These are phyloP conservation scores for Coptotermes formosanus DNA, from an alignment of 1,140 invertebrate genomes.

Conservation along the genomic window DNA sequence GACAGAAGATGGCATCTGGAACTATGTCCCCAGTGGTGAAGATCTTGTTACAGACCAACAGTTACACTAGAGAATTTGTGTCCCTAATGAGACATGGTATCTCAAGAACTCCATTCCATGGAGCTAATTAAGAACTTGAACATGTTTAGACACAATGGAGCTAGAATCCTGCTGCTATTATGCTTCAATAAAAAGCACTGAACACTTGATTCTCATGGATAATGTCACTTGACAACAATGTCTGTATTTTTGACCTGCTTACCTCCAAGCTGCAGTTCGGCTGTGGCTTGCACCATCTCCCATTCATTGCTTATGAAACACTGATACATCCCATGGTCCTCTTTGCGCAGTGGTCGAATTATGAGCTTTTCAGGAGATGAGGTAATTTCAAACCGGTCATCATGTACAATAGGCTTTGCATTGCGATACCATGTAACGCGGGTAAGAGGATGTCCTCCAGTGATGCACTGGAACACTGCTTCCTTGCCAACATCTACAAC, in stretches of 20 bases:
- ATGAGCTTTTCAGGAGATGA: constrained; percentile 48
- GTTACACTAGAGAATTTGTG: no score
- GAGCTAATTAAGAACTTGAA: no score
- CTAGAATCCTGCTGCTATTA: no score
- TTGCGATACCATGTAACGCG: constrained; percentile 82
- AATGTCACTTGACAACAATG: no score
- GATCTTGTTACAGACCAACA: no score
- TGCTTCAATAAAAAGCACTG: no score
- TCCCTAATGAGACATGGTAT: no score
- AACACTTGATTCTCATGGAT: no score
- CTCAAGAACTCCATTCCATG: no score
- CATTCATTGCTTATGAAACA: constrained; percentile 84
- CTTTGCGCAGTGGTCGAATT: constrained; percentile 68
- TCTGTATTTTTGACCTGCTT: constrained; percentile 41
- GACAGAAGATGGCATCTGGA: no score
- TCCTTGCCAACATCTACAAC: constrained; percentile 80
- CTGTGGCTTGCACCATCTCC: constrained; percentile 79
- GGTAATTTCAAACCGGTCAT: constrained; percentile 38
- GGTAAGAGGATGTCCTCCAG: constrained; percentile 79
- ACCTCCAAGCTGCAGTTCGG: constrained; percentile 83
- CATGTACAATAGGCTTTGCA: constrained; percentile 60
- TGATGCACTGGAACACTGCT: constrained; percentile 79
- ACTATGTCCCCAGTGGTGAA: no score
- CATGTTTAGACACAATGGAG: no score
- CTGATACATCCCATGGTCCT: constrained; percentile 86